These are phyloP conservation scores for Habroteleia sp. DNA, from an alignment of 2,888 invertebrate species.

Conservation along the genomic window DNA sequence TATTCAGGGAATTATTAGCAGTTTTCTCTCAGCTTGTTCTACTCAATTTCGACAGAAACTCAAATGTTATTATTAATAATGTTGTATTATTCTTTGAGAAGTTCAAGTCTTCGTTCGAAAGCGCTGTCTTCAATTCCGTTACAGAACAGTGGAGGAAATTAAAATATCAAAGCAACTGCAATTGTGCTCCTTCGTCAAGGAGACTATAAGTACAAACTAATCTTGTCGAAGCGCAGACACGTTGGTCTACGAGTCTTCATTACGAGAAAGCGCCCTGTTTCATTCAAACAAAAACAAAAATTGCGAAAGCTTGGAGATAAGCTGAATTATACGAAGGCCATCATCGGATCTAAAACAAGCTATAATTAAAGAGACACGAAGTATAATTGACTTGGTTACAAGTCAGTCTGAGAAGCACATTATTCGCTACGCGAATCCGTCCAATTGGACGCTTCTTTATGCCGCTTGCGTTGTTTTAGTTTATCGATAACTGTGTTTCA, in stretches of 20 bases:
- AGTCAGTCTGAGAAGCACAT: not conserved
- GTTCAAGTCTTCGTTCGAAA: constrained; percentile 9
- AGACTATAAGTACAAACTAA: constrained; percentile 57
- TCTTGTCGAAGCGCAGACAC: constrained; percentile 49
- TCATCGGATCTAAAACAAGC: constrained; percentile 60
- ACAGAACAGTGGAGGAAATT: constrained; percentile 36
- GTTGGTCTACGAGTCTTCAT: constrained; percentile 58
- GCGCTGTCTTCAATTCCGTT: constrained; percentile 16
- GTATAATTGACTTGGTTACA: constrained; percentile 39
- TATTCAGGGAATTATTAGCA: too few species aligned
- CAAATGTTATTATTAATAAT: too few species aligned
- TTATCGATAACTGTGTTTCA: constrained; percentile 32
- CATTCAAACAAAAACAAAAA: constrained; percentile 40
- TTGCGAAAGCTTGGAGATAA: constrained; percentile 50
- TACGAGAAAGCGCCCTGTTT: constrained; percentile 62
- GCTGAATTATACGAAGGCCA: constrained; percentile 64
- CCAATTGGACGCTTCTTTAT: not conserved
- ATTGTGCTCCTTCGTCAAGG: constrained; percentile 41
- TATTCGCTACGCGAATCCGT: constrained; percentile 1
- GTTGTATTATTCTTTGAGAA: constrained; percentile 14
- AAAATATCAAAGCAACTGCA: constrained; percentile 35
- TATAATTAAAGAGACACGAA: constrained; percentile 61
- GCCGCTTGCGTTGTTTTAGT: constrained; percentile 1
- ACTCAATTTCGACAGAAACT: too few species aligned
- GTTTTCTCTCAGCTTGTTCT: too few species aligned